Conservation (phyloP, 2,797 vertebrate genomes). For the Zalophus californianus region DNA sequence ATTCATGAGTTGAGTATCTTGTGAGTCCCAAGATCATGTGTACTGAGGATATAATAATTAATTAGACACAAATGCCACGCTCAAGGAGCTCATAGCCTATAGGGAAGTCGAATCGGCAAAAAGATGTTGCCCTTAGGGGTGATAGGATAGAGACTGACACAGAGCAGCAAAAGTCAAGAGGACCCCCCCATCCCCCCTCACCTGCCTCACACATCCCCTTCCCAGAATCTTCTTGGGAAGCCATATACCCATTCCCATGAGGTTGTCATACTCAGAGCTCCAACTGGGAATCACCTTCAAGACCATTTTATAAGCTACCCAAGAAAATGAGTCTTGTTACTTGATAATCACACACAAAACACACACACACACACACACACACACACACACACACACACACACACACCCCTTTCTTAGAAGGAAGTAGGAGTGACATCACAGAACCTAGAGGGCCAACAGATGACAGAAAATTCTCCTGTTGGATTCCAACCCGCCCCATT, state of each 20-base stretch:
- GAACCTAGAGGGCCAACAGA: background rate
- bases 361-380: background rate
- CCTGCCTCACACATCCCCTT: background rate
- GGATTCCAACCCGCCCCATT: background rate
- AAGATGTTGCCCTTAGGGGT: background rate
- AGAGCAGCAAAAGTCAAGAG: background rate
- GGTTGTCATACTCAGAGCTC: background rate
- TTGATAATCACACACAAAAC: conserved; percentile 70
- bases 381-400: conserved; percentile 6
- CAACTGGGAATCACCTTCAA: conserved; percentile 40
- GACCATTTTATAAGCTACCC: conserved; percentile 21
- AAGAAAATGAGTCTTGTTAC: conserved; percentile 76
- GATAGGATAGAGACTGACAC: background rate
- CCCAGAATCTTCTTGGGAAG: background rate
- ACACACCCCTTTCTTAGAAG: conserved; percentile 22
- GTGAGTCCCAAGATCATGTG: background rate
- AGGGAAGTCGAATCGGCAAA: background rate
- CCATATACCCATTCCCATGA: background rate
- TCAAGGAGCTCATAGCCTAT: background rate
- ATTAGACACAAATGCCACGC: background rate
- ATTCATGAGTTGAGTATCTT: background rate
- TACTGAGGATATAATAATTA: background rate
- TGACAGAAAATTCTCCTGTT: conserved; percentile 25
- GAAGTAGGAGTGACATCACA: conserved; percentile 59
- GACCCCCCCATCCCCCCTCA: accelerated